A percentile compares a stretch with the other conserved stretches of the same genome.
phyloP scores from a whole-genome alignment of 1,140 invertebrate genomes.

The Cryptotermes secundus region DNA sequence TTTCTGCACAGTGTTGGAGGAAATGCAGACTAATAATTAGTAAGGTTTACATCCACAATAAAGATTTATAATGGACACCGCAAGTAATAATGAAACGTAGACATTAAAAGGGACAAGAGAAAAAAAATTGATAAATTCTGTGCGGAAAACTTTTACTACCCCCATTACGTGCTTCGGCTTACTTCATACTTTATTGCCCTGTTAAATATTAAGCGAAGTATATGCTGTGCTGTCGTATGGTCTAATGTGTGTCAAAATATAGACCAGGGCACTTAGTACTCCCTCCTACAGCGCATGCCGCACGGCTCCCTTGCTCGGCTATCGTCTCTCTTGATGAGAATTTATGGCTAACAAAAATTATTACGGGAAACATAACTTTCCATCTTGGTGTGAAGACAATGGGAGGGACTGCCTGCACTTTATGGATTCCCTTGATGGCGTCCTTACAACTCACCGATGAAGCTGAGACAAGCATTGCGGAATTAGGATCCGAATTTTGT shows the following conservation, averaged over 20 bases:
- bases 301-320: background rate
- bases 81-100: constrained; percentile 1
- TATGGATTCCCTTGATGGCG: constrained; percentile 11
- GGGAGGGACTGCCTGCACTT: background rate
- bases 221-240: constrained; percentile 13
- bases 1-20: background rate
- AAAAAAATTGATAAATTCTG: constrained; percentile 13
- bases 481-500: too few relatives aligned
- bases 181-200: constrained; percentile 3
- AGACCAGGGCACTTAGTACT: background rate
- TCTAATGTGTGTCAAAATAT: constrained; percentile 14
- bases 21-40: constrained; percentile 2
- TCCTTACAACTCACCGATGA: background rate
- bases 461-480: background rate
- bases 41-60: background rate
- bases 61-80: constrained; percentile 12
- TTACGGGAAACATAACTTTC: constrained; percentile 14
- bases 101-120: background rate
- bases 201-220: constrained; percentile 20
- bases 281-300: background rate
- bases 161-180: constrained; percentile 1
- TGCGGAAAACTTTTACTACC: background rate
- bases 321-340: background rate
- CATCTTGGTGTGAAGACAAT: constrained; percentile 8
- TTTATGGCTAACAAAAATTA: constrained; percentile 18